Conservation (phyloP, 2,797 vertebrate species). For the Anomalospiza imberbis region DNA sequence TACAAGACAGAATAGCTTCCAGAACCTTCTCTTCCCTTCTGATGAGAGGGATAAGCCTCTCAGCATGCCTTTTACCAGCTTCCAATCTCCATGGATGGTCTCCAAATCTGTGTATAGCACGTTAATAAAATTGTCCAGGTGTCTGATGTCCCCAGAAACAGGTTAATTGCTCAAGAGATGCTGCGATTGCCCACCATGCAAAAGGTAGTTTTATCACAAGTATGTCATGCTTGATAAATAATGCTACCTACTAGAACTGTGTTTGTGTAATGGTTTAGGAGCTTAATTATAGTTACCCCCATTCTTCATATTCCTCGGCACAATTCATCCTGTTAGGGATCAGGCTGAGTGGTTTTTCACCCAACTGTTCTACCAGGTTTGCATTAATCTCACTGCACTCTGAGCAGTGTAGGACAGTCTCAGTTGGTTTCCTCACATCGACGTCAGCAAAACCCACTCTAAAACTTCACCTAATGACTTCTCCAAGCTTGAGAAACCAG, state of each 20-base stretch:
- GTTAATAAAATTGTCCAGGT: background rate
- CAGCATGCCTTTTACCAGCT: background rate
- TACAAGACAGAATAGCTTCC: background rate
- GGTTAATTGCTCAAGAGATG: background rate
- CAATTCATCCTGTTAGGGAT: background rate
- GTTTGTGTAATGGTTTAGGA: background rate
- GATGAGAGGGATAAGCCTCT: background rate
- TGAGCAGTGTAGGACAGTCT: background rate
- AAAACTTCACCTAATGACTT: slow-evolving; percentile 63
- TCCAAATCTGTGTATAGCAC: background rate
- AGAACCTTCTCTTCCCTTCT: background rate
- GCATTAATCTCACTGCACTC: background rate
- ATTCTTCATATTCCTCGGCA: background rate
- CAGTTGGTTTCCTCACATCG: background rate
- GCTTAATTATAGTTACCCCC: background rate
- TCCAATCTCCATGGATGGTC: background rate
- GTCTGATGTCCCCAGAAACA: background rate
- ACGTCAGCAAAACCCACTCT: slow-evolving; percentile 52
- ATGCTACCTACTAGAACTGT: background rate
- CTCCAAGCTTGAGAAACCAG: slow-evolving; percentile 44
- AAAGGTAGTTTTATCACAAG: background rate
- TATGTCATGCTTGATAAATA: background rate
- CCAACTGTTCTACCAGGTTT: background rate
- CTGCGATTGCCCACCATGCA: background rate
- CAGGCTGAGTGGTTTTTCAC: background rate